Evolutionary conservation across 2,113 vertebrate species (phyloP).

Genomic region (Corythornis vintsioides): DNA sequence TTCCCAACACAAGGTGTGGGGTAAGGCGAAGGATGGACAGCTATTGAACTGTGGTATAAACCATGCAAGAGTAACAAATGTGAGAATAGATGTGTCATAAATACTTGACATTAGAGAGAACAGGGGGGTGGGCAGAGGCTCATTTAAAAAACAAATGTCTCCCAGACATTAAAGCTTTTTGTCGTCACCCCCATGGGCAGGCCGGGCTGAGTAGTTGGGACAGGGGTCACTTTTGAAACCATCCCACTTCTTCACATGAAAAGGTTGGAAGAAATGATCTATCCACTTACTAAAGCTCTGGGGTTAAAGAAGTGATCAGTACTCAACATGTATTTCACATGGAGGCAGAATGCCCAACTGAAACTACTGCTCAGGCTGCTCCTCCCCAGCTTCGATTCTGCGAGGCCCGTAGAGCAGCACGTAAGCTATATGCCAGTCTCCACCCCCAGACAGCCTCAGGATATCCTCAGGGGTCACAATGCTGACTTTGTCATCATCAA

Average conservation of each 20-base stretch:
- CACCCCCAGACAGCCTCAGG: constrained; percentile 93
- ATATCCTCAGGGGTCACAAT: constrained; percentile 96
- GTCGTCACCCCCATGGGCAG: constrained; percentile 28
- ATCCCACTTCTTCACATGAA: constrained; percentile 44
- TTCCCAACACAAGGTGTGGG: constrained; percentile 68
- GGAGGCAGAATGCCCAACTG: constrained; percentile 87
- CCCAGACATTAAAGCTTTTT: constrained; percentile 58
- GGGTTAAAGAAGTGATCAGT: constrained; percentile 75
- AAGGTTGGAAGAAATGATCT: constrained; percentile 61
- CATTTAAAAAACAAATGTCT: constrained; percentile 45
- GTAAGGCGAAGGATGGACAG: constrained; percentile 75
- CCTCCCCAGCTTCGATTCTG: constrained; percentile 86
- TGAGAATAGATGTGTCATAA: constrained; percentile 78
- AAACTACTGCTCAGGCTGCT: constrained; percentile 81
- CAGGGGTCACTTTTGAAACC: constrained; percentile 41
- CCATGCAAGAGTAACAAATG: constrained; percentile 82
- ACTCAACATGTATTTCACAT: constrained; percentile 94
- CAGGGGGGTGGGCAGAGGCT: not conserved
- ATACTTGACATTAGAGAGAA: constrained; percentile 54
- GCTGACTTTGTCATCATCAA: constrained; percentile 98
- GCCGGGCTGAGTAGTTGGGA: constrained; percentile 32
- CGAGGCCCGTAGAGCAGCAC: constrained; percentile 96
- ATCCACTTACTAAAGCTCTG: constrained; percentile 70
- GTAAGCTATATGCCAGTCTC: constrained; percentile 99
- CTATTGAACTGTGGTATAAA: constrained; percentile 72